Conservation (phyloP, 2,113 vertebrate genomes). For the Kobus ellipsiprymnus region DNA sequence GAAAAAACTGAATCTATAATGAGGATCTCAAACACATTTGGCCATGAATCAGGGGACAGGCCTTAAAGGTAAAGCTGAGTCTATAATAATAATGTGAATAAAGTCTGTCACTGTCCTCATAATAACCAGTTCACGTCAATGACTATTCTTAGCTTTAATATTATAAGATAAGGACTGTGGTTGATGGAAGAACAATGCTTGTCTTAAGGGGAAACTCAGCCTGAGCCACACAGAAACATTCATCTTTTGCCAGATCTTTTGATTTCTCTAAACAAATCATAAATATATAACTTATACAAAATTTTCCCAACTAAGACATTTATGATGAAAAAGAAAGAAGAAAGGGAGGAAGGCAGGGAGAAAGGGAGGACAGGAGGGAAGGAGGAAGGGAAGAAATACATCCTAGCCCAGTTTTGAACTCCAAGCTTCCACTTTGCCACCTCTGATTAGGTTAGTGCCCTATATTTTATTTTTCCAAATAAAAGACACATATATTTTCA, state of each 20-base stretch:
- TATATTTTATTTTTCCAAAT: neutral
- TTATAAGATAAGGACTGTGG: neutral
- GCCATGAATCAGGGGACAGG: neutral
- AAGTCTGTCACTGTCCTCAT: neutral
- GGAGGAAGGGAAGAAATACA: too few relatives aligned
- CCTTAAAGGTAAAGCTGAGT: neutral
- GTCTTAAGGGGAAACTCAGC: neutral
- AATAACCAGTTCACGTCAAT: neutral
- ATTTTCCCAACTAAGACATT: neutral
- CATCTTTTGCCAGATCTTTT: neutral
- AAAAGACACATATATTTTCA: neutral
- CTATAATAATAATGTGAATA: neutral
- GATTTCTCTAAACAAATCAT: neutral
- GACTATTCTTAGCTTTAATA: neutral
- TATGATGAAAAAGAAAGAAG: neutral
- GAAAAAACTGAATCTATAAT: conserved; percentile 11
- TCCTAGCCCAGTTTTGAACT: neutral
- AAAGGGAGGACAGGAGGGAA: neutral
- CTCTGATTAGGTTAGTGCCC: neutral
- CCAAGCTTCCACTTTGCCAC: neutral
- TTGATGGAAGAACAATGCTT: neutral
- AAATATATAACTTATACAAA: neutral
- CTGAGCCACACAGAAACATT: neutral
- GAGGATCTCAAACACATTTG: neutral
- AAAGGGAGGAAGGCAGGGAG: too few relatives aligned